Conservation (phyloP, 2,797 vertebrate genomes). For the Anableps anableps region DNA sequence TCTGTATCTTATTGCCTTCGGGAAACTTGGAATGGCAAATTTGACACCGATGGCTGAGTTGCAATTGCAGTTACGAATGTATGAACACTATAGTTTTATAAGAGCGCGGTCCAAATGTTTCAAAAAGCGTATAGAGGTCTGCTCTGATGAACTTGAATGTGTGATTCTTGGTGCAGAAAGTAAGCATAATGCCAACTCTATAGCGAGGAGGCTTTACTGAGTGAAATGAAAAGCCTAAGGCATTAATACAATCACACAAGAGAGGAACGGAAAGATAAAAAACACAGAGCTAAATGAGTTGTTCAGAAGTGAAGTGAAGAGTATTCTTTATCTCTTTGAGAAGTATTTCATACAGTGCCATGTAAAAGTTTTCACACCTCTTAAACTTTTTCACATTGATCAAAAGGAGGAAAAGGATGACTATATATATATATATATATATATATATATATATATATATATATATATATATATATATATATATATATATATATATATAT, state of each 20-base stretch:
- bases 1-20: constrained; percentile 69
- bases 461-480: neutral
- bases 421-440: neutral
- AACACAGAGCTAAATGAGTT: constrained; percentile 55
- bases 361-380: neutral
- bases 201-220: constrained; percentile 72
- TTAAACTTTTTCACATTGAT: neutral
- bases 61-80: constrained; percentile 78
- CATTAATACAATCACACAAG: constrained; percentile 40
- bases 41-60: constrained; percentile 77
- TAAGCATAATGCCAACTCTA: constrained; percentile 79
- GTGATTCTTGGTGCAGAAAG: constrained; percentile 82
- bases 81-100: constrained; percentile 74
- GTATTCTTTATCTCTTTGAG: constrained; percentile 23
- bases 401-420: neutral
- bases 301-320: constrained; percentile 33
- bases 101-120: constrained; percentile 73
- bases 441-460: neutral
- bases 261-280: constrained; percentile 23
- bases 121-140: constrained; percentile 73
- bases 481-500: neutral
- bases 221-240: constrained; percentile 78
- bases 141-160: constrained; percentile 84
- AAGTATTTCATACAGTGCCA: constrained; percentile 6
- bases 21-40: constrained; percentile 67